These are phyloP conservation scores for Pachymerium ferrugineum DNA, from an alignment of 2,888 invertebrate genomes.

Conservation along the genomic window DNA sequence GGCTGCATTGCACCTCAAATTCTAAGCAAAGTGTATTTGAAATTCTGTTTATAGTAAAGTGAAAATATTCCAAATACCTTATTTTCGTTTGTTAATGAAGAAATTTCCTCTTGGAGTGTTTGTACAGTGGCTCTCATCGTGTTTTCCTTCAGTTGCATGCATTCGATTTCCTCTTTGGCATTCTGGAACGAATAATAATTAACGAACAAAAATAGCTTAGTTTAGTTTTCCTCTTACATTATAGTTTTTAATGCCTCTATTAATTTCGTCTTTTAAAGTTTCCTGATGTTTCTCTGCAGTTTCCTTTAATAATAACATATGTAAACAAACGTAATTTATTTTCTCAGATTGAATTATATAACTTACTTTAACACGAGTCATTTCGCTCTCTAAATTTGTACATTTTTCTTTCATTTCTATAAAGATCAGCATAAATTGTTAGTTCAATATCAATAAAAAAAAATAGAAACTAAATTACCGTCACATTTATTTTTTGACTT, in stretches of 20 bases:
- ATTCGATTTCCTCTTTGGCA: conserved; percentile 20
- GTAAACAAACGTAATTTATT: not conserved
- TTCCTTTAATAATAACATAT: not conserved
- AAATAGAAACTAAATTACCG: conserved; percentile 41
- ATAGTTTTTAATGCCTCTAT: not conserved
- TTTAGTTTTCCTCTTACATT: too few relatives aligned
- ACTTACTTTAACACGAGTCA: not conserved
- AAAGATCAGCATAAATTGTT: not conserved
- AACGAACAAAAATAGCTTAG: not conserved
- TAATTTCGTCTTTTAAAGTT: not conserved
- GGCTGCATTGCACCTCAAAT: not conserved
- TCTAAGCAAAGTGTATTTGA: not conserved
- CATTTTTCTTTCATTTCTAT: not conserved
- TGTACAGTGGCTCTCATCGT: not conserved
- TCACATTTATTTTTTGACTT: conserved; percentile 45
- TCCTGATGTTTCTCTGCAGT: not conserved
- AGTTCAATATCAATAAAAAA: not conserved
- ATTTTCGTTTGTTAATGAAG: not conserved
- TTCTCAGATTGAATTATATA: not conserved
- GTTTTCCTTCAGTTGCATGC: conserved; percentile 10
- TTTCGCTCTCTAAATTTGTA: not conserved
- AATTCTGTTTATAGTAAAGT: not conserved
- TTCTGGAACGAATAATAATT: not conserved
- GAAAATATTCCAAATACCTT: not conserved
- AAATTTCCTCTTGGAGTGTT: not conserved